Evolutionary conservation across 2,113 vertebrate species (phyloP), one percentile per base, ranked within the genome.

Genomic region (Crotalus helleri): DNA sequence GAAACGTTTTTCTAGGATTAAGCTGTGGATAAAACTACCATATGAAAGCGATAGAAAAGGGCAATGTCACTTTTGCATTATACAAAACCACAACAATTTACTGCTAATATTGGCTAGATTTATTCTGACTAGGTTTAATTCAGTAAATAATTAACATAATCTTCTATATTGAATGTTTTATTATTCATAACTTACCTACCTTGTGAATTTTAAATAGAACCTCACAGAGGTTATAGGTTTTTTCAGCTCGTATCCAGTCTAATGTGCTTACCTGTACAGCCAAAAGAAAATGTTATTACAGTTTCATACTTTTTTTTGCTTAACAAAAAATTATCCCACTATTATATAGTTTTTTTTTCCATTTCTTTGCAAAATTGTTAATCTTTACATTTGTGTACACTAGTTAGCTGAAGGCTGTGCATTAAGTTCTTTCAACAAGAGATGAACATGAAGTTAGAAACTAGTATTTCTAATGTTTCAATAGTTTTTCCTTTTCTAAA

Each of bases 151-250:
- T 54, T 33, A 92, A 69, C 2, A 8, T 24, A 94, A 92, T 17
- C 0, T 89, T 61, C 26, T 10, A 93, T 94, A 33, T 59, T 13
- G 12, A 88, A 58, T 58, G 59, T 1, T 33, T 53, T 81, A 58
- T 17, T 2, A 29, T 59, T 90, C 51, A 3, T 10, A 93, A 91
- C 23, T 0, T 0, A 61, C 98, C 5, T 98, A 99, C 99, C 99
- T 99, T 99, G 96, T 99, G 98, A 96, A 99, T 98, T 97, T 99
- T 99, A 98, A 99, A 99, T 81, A 99, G 98, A 97, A 99, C 98
- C 98, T 99, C 99, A 98, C 98, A 99, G 98, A 99, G 98, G 98
- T 98, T 98, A 97, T 99, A 98, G 92, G 97, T 97, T 90, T 98
- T 98, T 97, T 99, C 99, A 93, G 98, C 98, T 96, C 97, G 97